These are phyloP conservation scores for Cancer borealis DNA, from an alignment of 2,888 invertebrate genomes.

Conservation along the genomic window DNA sequence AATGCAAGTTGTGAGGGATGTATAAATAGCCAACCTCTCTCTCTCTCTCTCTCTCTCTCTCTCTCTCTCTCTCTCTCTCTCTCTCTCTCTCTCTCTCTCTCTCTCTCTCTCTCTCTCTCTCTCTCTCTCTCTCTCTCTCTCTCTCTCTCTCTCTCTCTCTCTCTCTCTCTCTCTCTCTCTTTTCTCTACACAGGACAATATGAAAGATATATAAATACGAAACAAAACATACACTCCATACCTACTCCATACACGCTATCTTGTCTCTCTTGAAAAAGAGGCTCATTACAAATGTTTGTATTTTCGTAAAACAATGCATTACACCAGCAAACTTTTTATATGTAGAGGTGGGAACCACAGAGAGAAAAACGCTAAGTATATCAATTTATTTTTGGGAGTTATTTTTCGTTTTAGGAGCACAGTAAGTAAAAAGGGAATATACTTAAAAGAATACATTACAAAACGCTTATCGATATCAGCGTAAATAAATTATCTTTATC, in stretches of 20 bases:
- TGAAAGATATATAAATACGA: too few relatives aligned
- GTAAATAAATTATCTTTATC: neutral
- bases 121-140: too few relatives aligned
- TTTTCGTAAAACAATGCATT: neutral
- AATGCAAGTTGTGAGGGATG: neutral
- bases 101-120: too few relatives aligned
- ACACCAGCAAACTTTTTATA: neutral
- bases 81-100: too few relatives aligned
- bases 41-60: neutral
- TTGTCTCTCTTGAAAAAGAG: neutral
- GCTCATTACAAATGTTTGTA: neutral
- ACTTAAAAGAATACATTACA: neutral
- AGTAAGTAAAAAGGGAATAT: neutral
- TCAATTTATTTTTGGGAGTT: neutral
- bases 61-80: neutral
- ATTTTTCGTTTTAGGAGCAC: neutral
- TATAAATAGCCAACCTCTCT: neutral
- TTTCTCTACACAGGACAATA: neutral
- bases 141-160: too few relatives aligned
- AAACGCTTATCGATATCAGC: neutral
- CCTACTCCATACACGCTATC: neutral
- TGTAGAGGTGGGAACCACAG: neutral
- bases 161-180: too few relatives aligned
- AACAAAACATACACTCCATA: neutral
- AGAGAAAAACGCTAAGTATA: neutral